These are phyloP conservation scores for Lepilemur ruficaudatus DNA, from an alignment of 2,797 vertebrate species.

Conservation along the genomic window DNA sequence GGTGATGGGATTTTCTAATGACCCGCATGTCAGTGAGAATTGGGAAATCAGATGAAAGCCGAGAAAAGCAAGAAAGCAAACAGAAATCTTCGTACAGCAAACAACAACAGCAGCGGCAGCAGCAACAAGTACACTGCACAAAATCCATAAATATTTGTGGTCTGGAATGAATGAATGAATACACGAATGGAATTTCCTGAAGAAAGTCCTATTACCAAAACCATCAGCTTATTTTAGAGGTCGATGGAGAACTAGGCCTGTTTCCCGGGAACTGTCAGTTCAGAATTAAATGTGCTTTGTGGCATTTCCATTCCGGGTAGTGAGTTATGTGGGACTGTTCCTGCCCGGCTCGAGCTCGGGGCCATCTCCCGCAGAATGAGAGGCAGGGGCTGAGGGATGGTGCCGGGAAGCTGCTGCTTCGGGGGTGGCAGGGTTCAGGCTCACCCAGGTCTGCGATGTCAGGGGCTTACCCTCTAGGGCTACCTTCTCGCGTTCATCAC, in stretches of 20 bases:
- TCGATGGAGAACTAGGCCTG: slow-evolving; percentile 64
- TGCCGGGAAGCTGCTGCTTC: slow-evolving; percentile 44
- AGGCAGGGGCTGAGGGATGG: slow-evolving; percentile 7
- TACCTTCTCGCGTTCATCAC: not conserved
- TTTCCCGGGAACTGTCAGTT: slow-evolving; percentile 74
- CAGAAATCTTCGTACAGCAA: not conserved
- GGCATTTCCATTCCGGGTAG: slow-evolving; percentile 62
- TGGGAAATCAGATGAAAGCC: slow-evolving; percentile 7
- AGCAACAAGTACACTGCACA: not conserved
- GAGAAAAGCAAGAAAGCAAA: not conserved
- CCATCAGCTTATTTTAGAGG: slow-evolving; percentile 62
- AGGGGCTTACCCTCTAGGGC: not conserved
- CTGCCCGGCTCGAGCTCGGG: slow-evolving; percentile 1
- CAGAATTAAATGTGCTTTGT: slow-evolving; percentile 65
- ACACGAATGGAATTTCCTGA: slow-evolving; percentile 73
- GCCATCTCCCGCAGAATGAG: slow-evolving; percentile 6
- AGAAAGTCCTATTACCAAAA: slow-evolving; percentile 69
- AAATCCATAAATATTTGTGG: slow-evolving; percentile 61
- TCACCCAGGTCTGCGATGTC: not conserved
- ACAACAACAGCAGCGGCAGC: not conserved
- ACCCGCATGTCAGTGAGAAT: not conserved
- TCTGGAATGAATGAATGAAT: slow-evolving; percentile 62
- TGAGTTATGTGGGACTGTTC: slow-evolving; percentile 49
- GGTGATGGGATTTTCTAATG: not conserved
- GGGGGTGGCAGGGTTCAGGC: slow-evolving; percentile 9